These are phyloP conservation scores for Scaeva pyrastri DNA, from an alignment of 2,888 invertebrate species.

Conservation along the genomic window DNA sequence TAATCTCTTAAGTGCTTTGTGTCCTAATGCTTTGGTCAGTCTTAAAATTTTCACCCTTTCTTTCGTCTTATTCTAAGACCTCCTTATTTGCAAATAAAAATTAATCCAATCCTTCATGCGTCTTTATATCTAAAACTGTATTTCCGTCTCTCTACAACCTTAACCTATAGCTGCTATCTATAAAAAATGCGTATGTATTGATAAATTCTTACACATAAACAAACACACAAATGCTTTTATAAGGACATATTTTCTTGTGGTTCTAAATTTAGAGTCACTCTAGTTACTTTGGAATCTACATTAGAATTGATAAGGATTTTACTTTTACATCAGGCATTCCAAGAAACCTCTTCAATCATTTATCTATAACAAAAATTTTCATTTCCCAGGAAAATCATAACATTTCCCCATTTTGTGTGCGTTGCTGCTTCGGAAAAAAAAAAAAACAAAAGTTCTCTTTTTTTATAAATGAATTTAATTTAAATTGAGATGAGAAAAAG, in stretches of 20 bases:
- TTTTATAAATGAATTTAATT: background rate
- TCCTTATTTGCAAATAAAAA: too few relatives aligned
- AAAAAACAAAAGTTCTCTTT: background rate
- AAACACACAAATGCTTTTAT: slow-evolving; percentile 24
- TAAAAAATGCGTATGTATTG: background rate
- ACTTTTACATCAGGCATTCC: background rate
- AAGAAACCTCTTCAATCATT: slow-evolving; percentile 4
- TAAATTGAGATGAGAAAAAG: background rate
- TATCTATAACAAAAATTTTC: background rate
- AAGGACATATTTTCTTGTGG: background rate
- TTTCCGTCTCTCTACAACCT: too few relatives aligned
- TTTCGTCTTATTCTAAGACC: too few relatives aligned
- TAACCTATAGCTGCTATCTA: too few relatives aligned
- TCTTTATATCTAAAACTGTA: too few relatives aligned
- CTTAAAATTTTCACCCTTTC: too few relatives aligned
- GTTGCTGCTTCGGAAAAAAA: too few relatives aligned
- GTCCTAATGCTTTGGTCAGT: too few relatives aligned
- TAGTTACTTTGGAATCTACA: background rate
- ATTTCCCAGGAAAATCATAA: background rate
- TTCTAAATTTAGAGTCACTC: background rate
- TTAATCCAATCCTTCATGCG: too few relatives aligned
- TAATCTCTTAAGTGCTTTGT: too few relatives aligned
- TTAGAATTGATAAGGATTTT: background rate
- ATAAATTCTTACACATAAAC: background rate
- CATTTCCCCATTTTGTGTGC: too few relatives aligned